These are phyloP conservation scores for Criorhina ranunculi DNA, from an alignment of 2,888 invertebrate genomes.

Conservation along the genomic window DNA sequence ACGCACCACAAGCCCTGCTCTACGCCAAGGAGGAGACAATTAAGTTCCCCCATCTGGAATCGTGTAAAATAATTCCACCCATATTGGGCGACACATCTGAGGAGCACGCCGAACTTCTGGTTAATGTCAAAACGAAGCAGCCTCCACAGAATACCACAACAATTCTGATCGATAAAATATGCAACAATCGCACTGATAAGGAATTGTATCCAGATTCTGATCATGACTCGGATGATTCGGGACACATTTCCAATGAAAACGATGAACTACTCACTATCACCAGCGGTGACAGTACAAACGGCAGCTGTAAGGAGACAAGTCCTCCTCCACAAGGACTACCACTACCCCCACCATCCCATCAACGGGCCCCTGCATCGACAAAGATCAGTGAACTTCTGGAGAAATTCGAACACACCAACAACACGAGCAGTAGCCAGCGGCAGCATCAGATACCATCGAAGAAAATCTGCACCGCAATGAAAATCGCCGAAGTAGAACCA, in stretches of 20 bases:
- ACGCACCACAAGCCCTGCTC: slow-evolving; percentile 60
- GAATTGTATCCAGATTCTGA: slow-evolving; percentile 72
- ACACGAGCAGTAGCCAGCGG: slow-evolving; percentile 43
- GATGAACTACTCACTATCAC: slow-evolving; percentile 82
- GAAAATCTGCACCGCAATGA: slow-evolving; percentile 77
- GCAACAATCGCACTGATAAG: slow-evolving; percentile 36
- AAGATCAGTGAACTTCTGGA: slow-evolving; percentile 82
- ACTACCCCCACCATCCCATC: slow-evolving; percentile 20
- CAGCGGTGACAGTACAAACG: slow-evolving; percentile 72
- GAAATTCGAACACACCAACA: slow-evolving; percentile 81
- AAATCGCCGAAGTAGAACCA: slow-evolving; percentile 82
- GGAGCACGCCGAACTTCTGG: slow-evolving; percentile 82
- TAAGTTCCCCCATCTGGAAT: slow-evolving; percentile 80
- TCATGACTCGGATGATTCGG: slow-evolving; percentile 91
- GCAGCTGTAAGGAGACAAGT: slow-evolving; percentile 68
- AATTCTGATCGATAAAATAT: slow-evolving; percentile 66
- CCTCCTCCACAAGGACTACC: slow-evolving; percentile 75
- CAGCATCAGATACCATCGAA: slow-evolving; percentile 31
- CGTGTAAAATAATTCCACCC: slow-evolving; percentile 83
- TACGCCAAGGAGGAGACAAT: slow-evolving; percentile 83
- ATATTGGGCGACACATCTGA: slow-evolving; percentile 82
- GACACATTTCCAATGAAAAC: slow-evolving; percentile 91
- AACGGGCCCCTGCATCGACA: slow-evolving; percentile 74
- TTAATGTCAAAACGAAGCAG: slow-evolving; percentile 80
- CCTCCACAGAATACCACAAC: slow-evolving; percentile 68